phyloP scores from a whole-genome alignment of 2,797 vertebrate species.

The Thalassophryne amazonica region DNA sequence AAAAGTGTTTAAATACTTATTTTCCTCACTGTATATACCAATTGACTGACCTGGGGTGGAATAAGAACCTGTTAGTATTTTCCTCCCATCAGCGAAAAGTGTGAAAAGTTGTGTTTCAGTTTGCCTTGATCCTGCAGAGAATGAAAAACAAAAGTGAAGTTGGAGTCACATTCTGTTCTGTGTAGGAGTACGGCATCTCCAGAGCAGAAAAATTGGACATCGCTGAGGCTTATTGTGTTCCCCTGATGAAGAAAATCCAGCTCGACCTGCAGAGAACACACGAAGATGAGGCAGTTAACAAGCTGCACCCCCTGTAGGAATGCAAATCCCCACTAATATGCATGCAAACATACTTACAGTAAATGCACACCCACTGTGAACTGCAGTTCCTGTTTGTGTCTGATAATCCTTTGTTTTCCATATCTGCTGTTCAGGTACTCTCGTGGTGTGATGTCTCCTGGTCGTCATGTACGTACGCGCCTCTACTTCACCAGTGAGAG shows the following conservation, averaged over 20 bases:
- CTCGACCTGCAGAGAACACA: conserved; percentile 90
- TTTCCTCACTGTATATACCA: too few relatives aligned
- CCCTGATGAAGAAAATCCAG: conserved; percentile 88
- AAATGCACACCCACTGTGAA: too few relatives aligned
- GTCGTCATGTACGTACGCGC: conserved; percentile 87
- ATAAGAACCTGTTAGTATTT: too few relatives aligned
- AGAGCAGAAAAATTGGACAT: conserved; percentile 90
- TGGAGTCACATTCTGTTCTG: not conserved
- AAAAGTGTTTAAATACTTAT: too few relatives aligned
- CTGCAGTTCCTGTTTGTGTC: not conserved
- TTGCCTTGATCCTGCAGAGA: too few relatives aligned
- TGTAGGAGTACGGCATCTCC: conserved; percentile 87
- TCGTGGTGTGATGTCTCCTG: conserved; percentile 87
- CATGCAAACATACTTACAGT: not conserved
- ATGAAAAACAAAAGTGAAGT: too few relatives aligned
- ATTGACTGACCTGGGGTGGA: too few relatives aligned
- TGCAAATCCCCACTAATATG: not conserved
- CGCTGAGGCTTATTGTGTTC: conserved; percentile 87
- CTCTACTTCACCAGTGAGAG: conserved; percentile 92
- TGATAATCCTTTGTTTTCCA: conserved; percentile 7
- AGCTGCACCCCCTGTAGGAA: conserved; percentile 88
- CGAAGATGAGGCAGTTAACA: conserved; percentile 91
- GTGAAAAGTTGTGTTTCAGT: too few relatives aligned
- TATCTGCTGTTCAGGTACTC: conserved; percentile 80
- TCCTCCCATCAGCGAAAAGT: too few relatives aligned